phyloP scores from a whole-genome alignment of 2,888 invertebrate genomes.

The Allacma fusca region DNA sequence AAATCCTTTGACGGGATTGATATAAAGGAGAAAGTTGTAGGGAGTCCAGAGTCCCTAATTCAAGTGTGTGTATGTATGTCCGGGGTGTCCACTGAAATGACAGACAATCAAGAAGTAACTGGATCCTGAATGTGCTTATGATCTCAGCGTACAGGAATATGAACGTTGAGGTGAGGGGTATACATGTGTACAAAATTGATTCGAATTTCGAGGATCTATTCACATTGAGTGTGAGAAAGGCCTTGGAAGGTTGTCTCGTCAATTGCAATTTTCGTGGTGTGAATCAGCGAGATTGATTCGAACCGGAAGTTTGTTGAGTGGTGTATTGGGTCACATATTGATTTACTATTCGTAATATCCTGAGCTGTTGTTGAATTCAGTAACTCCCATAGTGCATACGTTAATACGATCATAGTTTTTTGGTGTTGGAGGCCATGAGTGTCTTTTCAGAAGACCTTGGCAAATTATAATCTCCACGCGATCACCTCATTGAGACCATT shows the following conservation, averaged over 20 bases:
- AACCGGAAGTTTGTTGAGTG: conserved; percentile 60
- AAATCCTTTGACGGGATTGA: background rate
- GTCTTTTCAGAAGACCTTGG: conserved; percentile 61
- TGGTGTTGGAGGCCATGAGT: conserved; percentile 56
- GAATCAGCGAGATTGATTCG: conserved; percentile 56
- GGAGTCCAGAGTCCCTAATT: background rate
- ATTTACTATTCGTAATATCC: conserved; percentile 38
- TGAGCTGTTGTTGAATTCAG: conserved; percentile 14
- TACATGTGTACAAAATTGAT: background rate
- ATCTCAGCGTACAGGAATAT: background rate
- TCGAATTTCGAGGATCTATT: conserved; percentile 4
- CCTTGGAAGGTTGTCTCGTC: conserved; percentile 46
- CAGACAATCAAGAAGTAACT: background rate
- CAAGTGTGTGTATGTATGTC: background rate
- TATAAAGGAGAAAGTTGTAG: no score
- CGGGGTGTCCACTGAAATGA: background rate
- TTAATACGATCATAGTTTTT: conserved; percentile 13
- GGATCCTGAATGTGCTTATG: background rate
- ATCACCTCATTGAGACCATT: conserved; percentile 61
- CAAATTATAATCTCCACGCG: conserved; percentile 61
- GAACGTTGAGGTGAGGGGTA: background rate
- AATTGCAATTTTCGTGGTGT: conserved; percentile 33
- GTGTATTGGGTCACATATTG: conserved; percentile 44
- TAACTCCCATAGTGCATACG: background rate
- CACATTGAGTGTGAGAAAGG: conserved; percentile 32